Evolutionary conservation across 2,113 vertebrate species (phyloP), one percentile per base, ranked within the genome.

Genomic region (Chaetura pelagica): DNA sequence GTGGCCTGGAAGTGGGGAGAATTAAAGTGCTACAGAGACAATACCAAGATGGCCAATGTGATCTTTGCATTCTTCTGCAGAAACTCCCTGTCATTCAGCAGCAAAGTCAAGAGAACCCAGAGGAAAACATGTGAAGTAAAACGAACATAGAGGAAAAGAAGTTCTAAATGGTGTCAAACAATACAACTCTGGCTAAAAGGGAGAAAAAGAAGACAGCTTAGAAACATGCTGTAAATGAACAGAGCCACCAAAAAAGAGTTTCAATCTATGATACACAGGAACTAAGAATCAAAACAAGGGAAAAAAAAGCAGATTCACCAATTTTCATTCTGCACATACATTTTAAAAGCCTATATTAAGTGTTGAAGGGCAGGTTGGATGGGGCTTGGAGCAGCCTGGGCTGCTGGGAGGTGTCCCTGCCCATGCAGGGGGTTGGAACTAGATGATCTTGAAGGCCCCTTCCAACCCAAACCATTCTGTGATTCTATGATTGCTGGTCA

Each of bases 21-120:
- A 61, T 14, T 17, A 0, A 34, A 51, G 7, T 2, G 29, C 20
- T 12, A 18, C 32, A 16, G n/a, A 42, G 9, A 32, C 1, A 4
- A 57, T 1, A 63, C 29, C 15, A 18, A 26, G 79, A 51, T 6
- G 52, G 32, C 7, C 58, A 72, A 2, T 0, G 1, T 5, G 27
- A 46, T n/a, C 40, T 55, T 6, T 32, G 27, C 52, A 27, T 58
- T 35, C 26, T n/a, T 2, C 10, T 20, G 23, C 3, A 44, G 10
- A 42, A 6, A 19, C 16, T 67, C 34, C 35, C 30, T 15, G 35
- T 24, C 5, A 1, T 4, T 42, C 49, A n/a, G 69, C 21, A 9
- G 30, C 2, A 6, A 35, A 61, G 67, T 11, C 55, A 42, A 40
- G 54, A n/a, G 3, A 73, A 72, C 49, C 9, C 4, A 30, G 2